A percentile compares a stretch with the other conserved stretches of the same genome.
phyloP scores from a whole-genome alignment of 1,140 invertebrate genomes.

The Drosophila santomea region DNA sequence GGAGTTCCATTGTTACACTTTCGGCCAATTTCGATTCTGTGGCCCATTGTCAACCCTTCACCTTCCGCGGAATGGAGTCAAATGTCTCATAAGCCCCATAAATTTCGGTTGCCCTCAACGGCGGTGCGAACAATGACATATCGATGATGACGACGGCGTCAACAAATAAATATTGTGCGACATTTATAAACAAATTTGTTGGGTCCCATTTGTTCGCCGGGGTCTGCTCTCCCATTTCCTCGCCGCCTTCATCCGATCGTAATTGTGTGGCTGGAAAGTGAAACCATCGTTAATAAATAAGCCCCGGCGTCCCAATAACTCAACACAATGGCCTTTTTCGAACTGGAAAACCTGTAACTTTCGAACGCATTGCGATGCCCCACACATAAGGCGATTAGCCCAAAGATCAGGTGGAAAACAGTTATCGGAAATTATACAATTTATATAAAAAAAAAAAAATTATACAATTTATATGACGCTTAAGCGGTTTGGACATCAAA shows the following conservation, averaged over 20 bases:
- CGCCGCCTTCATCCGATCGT: constrained; percentile 12
- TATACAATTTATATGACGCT: not conserved
- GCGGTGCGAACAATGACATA: constrained; percentile 42
- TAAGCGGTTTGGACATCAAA: constrained; percentile 14
- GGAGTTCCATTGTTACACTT: constrained; percentile 55
- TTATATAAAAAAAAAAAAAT: constrained; percentile 36
- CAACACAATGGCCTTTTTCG: constrained; percentile 48
- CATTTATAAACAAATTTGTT: constrained; percentile 64
- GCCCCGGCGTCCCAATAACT: constrained; percentile 63
- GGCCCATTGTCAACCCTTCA: constrained; percentile 62
- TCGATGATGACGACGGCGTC: constrained; percentile 48
- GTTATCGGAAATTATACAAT: constrained; percentile 38
- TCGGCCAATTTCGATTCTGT: constrained; percentile 56
- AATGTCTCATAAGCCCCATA: constrained; percentile 26
- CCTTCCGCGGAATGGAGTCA: constrained; percentile 25
- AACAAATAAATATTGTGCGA: constrained; percentile 66
- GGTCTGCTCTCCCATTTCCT: constrained; percentile 3
- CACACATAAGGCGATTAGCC: constrained; percentile 52
- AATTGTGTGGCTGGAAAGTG: constrained; percentile 65
- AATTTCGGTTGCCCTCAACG: constrained; percentile 41
- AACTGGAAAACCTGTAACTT: constrained; percentile 36
- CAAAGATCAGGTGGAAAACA: constrained; percentile 18
- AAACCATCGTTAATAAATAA: constrained; percentile 73
- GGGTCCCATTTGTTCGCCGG: constrained; percentile 6
- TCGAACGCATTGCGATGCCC: constrained; percentile 42